These are phyloP conservation scores for Hypomesus transpacificus DNA, from an alignment of 2,113 vertebrate genomes.

Conservation along the genomic window DNA sequence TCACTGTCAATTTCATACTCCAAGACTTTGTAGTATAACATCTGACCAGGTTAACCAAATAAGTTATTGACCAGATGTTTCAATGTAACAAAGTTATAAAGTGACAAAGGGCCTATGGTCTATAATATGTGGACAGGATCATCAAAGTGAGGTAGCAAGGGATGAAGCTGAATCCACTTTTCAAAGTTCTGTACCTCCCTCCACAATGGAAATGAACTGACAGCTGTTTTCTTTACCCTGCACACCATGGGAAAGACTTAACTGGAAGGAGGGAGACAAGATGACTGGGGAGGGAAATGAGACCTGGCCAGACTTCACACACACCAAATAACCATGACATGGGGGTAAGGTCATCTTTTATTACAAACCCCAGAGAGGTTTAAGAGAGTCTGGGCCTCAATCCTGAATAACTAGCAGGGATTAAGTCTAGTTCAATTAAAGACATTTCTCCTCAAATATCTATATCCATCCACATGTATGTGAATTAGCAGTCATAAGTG, in stretches of 20 bases:
- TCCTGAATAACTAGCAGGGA: no score
- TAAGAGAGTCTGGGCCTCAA: no score
- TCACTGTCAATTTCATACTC: no score
- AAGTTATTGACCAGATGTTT: no score
- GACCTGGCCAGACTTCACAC: slow-evolving; percentile 25
- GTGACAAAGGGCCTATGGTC: slow-evolving; percentile 26
- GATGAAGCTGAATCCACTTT: slow-evolving; percentile 15
- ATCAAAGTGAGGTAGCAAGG: slow-evolving; percentile 32
- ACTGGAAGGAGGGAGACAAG: slow-evolving; percentile 28
- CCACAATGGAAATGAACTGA: slow-evolving; percentile 45
- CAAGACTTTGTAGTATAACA: slow-evolving; percentile 2
- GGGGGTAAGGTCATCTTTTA: slow-evolving; percentile 32
- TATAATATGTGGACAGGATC: slow-evolving; percentile 40
- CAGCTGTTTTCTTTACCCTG: slow-evolving; percentile 50
- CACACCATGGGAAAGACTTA: slow-evolving; percentile 33
- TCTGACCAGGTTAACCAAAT: neutral
- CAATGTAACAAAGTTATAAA: slow-evolving; percentile 8
- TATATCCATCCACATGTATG: neutral
- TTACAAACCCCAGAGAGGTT: slow-evolving; percentile 23
- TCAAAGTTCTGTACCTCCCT: slow-evolving; percentile 23
- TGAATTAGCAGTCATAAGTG: neutral
- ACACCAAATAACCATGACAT: slow-evolving; percentile 25
- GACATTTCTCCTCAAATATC: neutral
- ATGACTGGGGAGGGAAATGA: slow-evolving; percentile 31
- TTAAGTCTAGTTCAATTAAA: neutral